A percentile compares a stretch with the other conserved stretches of the same genome.
Conservation (phyloP, 2,113 vertebrate species). For the Piaya cayana region DNA sequence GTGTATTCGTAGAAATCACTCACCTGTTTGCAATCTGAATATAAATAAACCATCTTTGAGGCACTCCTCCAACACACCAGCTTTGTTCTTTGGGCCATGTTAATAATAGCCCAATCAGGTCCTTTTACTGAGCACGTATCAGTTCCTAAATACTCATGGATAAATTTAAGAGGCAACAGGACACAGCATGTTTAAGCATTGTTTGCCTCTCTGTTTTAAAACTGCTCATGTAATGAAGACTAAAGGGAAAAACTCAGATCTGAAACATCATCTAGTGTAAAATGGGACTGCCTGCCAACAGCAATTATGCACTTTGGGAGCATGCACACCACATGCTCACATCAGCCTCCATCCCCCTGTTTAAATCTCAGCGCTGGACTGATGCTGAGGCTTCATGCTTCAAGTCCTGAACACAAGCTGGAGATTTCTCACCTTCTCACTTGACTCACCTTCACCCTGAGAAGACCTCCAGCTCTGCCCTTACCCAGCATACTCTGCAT, state of each 20-base stretch:
- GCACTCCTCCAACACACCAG: neutral
- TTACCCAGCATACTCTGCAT: neutral
- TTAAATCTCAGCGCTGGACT: neutral
- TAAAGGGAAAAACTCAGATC: neutral
- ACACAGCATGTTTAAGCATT: neutral
- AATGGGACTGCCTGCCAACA: neutral
- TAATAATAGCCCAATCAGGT: neutral
- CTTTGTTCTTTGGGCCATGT: neutral
- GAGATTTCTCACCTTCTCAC: neutral
- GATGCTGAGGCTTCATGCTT: neutral
- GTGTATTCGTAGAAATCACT: neutral
- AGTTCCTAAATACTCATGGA: neutral
- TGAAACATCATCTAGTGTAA: neutral
- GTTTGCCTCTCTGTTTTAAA: neutral
- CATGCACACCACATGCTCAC: neutral
- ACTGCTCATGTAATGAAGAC: neutral
- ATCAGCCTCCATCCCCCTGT: rapidly evolving
- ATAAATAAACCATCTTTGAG: neutral
- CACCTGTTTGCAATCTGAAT: neutral
- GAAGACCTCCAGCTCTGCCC: neutral
- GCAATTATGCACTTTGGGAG: neutral
- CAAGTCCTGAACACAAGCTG: neutral
- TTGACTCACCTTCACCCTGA: rapidly evolving
- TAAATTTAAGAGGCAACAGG: neutral
- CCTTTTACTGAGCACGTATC: neutral